Percentiles rank a stretch among this genome's conserved stretches.
Conservation (phyloP, 2,113 vertebrate species). For the Hippocampus zosterae region DNA sequence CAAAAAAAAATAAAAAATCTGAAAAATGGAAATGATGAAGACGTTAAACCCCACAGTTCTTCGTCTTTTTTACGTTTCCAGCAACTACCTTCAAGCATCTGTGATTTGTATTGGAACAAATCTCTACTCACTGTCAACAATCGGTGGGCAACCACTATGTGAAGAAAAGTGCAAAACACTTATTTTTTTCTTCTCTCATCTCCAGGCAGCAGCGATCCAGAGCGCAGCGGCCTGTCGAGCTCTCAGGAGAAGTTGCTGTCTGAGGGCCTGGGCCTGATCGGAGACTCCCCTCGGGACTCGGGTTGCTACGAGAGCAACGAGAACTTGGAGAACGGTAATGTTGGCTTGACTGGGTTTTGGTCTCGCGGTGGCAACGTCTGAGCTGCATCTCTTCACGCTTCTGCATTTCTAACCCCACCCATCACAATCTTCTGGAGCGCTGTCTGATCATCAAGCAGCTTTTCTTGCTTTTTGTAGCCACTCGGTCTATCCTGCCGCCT, state of each 20-base stretch:
- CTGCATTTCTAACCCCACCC: conserved; percentile 46
- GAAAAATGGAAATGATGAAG: too few species aligned
- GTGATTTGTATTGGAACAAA: too few species aligned
- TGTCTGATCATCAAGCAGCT: conserved; percentile 25
- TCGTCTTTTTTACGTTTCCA: too few species aligned
- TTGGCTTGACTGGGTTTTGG: conserved; percentile 43
- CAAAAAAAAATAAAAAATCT: too few species aligned
- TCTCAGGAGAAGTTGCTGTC: conserved; percentile 94
- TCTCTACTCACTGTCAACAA: too few species aligned
- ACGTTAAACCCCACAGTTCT: too few species aligned
- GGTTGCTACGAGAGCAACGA: conserved; percentile 98
- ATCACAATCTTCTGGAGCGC: conserved; percentile 37
- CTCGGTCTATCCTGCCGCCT: not conserved
- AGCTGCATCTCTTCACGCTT: conserved; percentile 45
- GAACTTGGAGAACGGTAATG: conserved; percentile 95
- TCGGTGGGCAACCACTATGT: too few species aligned
- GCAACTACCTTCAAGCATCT: too few species aligned
- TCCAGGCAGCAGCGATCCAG: conserved; percentile 90
- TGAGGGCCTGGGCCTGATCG: conserved; percentile 78
- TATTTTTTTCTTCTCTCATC: not conserved
- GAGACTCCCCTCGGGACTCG: conserved; percentile 91
- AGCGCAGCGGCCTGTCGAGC: conserved; percentile 77
- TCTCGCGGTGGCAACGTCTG: conserved; percentile 28
- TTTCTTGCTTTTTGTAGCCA: conserved; percentile 3
- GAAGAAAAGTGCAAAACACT: too few species aligned